Base-by-base conservation (phyloP, 2,888 invertebrate genomes). In the Megamerina dolium region DNA sequence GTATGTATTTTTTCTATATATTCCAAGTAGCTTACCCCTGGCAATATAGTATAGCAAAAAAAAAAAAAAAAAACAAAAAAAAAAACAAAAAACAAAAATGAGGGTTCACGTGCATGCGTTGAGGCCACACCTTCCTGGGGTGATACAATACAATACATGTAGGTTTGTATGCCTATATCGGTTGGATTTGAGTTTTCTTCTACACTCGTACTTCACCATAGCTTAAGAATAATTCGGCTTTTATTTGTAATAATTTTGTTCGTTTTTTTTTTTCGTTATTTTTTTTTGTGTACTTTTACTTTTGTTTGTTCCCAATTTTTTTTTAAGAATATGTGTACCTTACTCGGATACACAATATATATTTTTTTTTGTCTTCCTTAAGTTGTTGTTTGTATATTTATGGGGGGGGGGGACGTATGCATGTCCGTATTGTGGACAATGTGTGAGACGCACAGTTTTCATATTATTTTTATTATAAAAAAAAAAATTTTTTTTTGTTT, bases 111-210 rank as follows among this genome's bases (percentile, higher is more conserved):
- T 45, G 33, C 18, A 37, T 44, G 37, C 45, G 50, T 46, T 45
- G 49, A 60, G 55, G 66, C 65, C 65, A 65, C 65, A 66, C 65
- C 65, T 66, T 65, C 61, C 49, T 56, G 59, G 66, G 66, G 66
- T 62, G 63, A 60, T n/a, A n/a, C n/a, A n/a, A n/a, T n/a, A n/a
- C n/a, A n/a, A n/a, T n/a, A n/a, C n/a, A n/a, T n/a, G n/a, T n/a
- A n/a, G n/a, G n/a, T n/a, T n/a, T n/a, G n/a, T n/a, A n/a, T n/a
- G n/a, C n/a, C n/a, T n/a, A 41, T 16, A 33, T 41, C 12, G 16
- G 17, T 23, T 23, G 23, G 6, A 8, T 23, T 23, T 23, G 23
- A 23, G 6, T 23, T 23, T 27, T 44, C 27, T 32, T 14, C 31
- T 9, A 14, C 14, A 13, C 23, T 23, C n/a, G n/a, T n/a, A n/a